Conservation (phyloP, 2,113 vertebrate species). For the Oreochromis tanganicae region DNA sequence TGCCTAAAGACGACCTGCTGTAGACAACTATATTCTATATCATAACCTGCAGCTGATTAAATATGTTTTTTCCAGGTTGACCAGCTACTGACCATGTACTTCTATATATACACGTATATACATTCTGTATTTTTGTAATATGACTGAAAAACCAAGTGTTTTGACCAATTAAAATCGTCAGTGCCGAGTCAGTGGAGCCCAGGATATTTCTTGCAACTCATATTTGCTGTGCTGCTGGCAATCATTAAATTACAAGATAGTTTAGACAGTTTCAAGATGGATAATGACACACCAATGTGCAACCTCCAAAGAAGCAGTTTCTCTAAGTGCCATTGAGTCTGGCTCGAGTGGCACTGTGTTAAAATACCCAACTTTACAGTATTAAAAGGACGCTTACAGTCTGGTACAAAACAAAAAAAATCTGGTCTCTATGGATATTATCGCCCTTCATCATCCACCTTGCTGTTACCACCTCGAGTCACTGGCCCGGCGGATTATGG, state of each 20-base stretch:
- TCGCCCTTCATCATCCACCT: not conserved
- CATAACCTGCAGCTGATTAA: not conserved
- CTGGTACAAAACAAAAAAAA: not conserved
- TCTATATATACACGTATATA: not conserved
- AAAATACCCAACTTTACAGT: not conserved
- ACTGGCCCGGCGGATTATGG: not conserved
- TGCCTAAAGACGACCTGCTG: not conserved
- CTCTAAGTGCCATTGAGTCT: not conserved
- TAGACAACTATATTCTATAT: not conserved
- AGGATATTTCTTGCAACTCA: not conserved
- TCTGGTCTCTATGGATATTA: not conserved
- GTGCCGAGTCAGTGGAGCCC: not conserved
- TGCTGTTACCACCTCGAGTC: not conserved
- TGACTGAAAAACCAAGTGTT: not conserved
- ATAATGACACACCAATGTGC: not conserved
- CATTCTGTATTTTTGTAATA: not conserved
- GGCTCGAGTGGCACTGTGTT: not conserved
- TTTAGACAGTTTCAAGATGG: not conserved
- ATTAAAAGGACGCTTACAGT: not conserved
- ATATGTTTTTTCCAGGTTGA: not conserved
- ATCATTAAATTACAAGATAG: not conserved
- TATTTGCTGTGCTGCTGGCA: not conserved
- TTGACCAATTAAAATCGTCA: not conserved
- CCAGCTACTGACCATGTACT: not conserved
- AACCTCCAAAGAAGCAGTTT: not conserved